Evolutionary conservation across 1,140 invertebrate genomes (phyloP).

Genomic region (Drosophila grimshawi): DNA sequence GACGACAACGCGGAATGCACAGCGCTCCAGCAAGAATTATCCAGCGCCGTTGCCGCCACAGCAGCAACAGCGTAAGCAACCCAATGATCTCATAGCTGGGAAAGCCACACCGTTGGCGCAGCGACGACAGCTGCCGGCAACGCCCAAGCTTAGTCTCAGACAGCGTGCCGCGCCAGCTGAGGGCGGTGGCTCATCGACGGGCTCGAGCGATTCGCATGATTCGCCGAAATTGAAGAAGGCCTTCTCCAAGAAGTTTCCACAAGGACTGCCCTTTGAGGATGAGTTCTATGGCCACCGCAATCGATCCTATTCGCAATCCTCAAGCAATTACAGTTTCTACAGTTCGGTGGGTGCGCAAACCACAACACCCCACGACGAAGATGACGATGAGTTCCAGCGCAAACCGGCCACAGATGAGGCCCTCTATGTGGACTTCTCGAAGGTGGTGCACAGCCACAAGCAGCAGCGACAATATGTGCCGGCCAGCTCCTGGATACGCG

Average conservation of each 20-base stretch:
- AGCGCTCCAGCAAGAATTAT: constrained; percentile 76
- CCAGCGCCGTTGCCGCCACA: constrained; percentile 72
- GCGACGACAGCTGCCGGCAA: constrained; percentile 62
- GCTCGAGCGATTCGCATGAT: constrained; percentile 76
- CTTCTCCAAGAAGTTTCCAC: constrained; percentile 81
- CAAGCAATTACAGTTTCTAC: constrained; percentile 83
- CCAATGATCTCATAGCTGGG: constrained; percentile 69
- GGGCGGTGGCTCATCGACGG: constrained; percentile 56
- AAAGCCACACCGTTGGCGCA: constrained; percentile 61
- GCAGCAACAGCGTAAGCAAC: constrained; percentile 52
- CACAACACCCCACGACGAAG: constrained; percentile 55
- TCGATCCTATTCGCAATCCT: constrained; percentile 82
- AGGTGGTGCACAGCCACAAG: constrained; percentile 70
- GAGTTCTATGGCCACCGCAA: constrained; percentile 79
- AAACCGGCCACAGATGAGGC: constrained; percentile 81
- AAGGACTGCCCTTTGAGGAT: constrained; percentile 83
- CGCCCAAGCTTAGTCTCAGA: constrained; percentile 62
- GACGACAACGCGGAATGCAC: constrained; percentile 22
- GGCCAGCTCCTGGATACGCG: constrained; percentile 70
- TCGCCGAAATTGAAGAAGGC: constrained; percentile 79
- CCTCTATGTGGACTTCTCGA: constrained; percentile 83
- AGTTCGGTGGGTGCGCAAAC: constrained; percentile 65
- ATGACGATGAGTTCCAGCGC: constrained; percentile 80
- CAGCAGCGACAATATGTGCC: constrained; percentile 68
- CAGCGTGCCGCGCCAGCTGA: constrained; percentile 45